Percentiles rank a stretch among this genome's conserved stretches.
Conservation (phyloP, 1,140 invertebrate species). For the Drosophila rufa region DNA sequence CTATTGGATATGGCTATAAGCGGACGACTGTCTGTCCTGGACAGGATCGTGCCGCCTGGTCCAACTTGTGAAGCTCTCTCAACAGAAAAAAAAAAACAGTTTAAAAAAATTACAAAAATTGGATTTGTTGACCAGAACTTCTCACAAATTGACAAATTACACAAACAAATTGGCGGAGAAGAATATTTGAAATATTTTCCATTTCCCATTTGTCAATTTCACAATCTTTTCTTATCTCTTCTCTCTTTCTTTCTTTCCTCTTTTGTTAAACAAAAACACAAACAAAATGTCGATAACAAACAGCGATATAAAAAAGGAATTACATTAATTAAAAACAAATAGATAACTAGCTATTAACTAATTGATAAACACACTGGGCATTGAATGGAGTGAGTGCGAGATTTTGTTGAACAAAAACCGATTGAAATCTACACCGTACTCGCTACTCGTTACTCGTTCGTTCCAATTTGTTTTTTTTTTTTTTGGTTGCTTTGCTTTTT, state of each 20-base stretch:
- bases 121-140: slow-evolving; percentile 71
- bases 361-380: slow-evolving; percentile 61
- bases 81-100: slow-evolving; percentile 1
- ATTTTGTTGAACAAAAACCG: slow-evolving; percentile 22
- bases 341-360: slow-evolving; percentile 59
- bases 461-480: slow-evolving; percentile 29
- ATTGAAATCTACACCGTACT: slow-evolving; percentile 17
- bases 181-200: slow-evolving; percentile 58
- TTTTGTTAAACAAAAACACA: slow-evolving; percentile 57
- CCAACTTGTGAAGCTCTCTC: slow-evolving; percentile 12
- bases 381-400: slow-evolving; percentile 17
- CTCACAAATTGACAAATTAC: slow-evolving; percentile 54
- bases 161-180: slow-evolving; percentile 9
- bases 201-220: slow-evolving; percentile 24
- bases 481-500: slow-evolving; percentile 76
- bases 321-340: slow-evolving; percentile 26
- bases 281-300: slow-evolving; percentile 62
- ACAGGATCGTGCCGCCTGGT: slow-evolving; percentile 11
- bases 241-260: neutral
- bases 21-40: slow-evolving; percentile 9
- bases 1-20: slow-evolving; percentile 18
- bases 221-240: slow-evolving; percentile 16
- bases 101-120: slow-evolving; percentile 10
- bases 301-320: slow-evolving; percentile 18
- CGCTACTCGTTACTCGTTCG: slow-evolving; percentile 12